These are phyloP conservation scores for Lytechinus variegatus DNA, from an alignment of 35 echinoderm and acorn worm genomes.

Conservation along the genomic window DNA sequence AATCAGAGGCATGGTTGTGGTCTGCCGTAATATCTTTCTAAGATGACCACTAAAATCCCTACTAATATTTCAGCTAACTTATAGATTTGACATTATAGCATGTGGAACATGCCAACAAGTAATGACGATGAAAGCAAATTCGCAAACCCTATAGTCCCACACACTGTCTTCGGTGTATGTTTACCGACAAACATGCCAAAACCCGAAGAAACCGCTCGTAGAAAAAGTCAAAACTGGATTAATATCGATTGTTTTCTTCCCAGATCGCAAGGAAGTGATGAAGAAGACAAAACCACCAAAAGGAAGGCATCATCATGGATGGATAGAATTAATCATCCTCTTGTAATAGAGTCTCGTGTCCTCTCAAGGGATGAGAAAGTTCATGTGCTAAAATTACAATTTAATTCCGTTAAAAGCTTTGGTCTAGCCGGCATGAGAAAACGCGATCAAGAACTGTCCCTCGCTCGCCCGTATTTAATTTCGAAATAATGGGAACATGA, in stretches of 20 bases:
- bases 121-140: background rate
- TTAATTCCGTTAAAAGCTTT: slow-evolving; percentile 41
- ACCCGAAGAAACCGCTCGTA: background rate
- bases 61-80: background rate
- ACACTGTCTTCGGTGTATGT: background rate
- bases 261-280: background rate
- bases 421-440: background rate
- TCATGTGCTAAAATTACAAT: slow-evolving; percentile 48
- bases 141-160: background rate
- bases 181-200: background rate
- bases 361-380: background rate
- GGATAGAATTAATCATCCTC: slow-evolving; percentile 23
- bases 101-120: background rate
- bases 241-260: background rate
- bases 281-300: background rate
- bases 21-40: too few species aligned
- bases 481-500: slow-evolving; percentile 18
- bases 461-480: background rate
- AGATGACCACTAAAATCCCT: background rate
- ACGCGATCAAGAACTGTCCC: background rate
- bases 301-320: background rate
- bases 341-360: background rate
- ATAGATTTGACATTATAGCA: background rate
- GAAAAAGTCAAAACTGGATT: background rate
- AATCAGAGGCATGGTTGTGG: too few species aligned